A percentile compares a stretch with the other conserved stretches of the same genome.
phyloP scores from a whole-genome alignment of 1,140 invertebrate species.

The Drosophila rufa region DNA sequence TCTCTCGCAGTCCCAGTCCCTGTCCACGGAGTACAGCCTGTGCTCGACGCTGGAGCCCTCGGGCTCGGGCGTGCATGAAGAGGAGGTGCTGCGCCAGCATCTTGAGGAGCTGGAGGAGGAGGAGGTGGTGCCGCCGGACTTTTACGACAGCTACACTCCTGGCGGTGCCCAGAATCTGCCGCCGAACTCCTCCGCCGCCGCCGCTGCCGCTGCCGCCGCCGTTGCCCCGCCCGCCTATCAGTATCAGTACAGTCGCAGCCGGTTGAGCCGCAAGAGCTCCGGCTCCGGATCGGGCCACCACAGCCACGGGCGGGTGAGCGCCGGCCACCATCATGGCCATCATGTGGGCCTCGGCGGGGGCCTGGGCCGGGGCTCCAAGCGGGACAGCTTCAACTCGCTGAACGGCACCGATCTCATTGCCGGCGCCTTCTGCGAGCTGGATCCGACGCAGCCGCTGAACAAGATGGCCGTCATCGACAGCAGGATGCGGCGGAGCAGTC shows the following conservation, averaged over 20 bases:
- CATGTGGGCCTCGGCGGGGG: conserved; percentile 24
- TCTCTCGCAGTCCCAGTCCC: conserved; percentile 59
- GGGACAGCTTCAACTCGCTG: conserved; percentile 81
- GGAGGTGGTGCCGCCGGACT: conserved; percentile 78
- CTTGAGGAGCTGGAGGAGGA: conserved; percentile 35
- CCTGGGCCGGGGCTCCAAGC: conserved; percentile 55
- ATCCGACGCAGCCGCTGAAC: conserved; percentile 79
- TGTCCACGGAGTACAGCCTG: conserved; percentile 68
- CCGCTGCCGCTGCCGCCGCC: conserved; percentile 3
- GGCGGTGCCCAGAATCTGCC: conserved; percentile 68
- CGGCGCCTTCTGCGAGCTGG: conserved; percentile 80
- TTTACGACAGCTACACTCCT: conserved; percentile 77
- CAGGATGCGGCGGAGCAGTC: conserved; percentile 80
- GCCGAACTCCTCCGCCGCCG: conserved; percentile 8
- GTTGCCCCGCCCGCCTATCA: conserved; percentile 66
- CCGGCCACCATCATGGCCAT: conserved; percentile 29
- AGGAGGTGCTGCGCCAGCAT: conserved; percentile 19
- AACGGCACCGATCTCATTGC: conserved; percentile 80
- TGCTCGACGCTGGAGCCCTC: conserved; percentile 59
- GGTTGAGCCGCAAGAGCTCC: conserved; percentile 76
- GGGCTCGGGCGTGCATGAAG: conserved; percentile 1
- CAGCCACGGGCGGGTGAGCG: conserved; percentile 28
- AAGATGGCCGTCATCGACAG: conserved; percentile 82
- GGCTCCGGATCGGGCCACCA: conserved; percentile 65
- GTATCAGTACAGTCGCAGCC: conserved; percentile 78